These are phyloP conservation scores for Acleris holmiana DNA, from an alignment of 2,888 invertebrate genomes.

Conservation along the genomic window DNA sequence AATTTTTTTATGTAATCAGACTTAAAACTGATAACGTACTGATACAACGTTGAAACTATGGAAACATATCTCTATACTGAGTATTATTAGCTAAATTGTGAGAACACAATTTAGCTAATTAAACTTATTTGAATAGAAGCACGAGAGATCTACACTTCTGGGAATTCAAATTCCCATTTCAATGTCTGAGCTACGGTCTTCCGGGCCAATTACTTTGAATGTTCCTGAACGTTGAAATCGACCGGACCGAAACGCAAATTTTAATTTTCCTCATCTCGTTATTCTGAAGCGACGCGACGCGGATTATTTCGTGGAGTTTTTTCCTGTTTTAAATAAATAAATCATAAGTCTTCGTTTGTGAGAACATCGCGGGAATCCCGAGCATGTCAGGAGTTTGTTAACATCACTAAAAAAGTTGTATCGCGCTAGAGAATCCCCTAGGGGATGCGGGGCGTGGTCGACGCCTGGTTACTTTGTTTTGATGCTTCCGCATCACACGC, in stretches of 20 bases:
- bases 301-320: constrained; percentile 16
- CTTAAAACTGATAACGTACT: constrained; percentile 21
- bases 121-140: constrained; percentile 9
- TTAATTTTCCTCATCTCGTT: constrained; percentile 25
- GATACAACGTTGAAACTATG: constrained; percentile 5
- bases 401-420: constrained; percentile 35
- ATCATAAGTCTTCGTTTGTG: constrained; percentile 35
- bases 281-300: constrained; percentile 10
- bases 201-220: constrained; percentile 14
- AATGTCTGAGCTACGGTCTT: constrained; percentile 17
- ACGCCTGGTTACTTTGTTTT: neutral
- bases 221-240: constrained; percentile 11
- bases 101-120: constrained; percentile 16
- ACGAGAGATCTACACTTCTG: constrained; percentile 11
- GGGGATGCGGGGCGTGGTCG: constrained; percentile 18
- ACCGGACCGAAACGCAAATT: constrained; percentile 25
- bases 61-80: constrained; percentile 1
- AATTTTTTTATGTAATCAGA: constrained; percentile 29
- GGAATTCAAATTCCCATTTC: constrained; percentile 16
- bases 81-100: neutral
- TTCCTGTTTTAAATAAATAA: constrained; percentile 36
- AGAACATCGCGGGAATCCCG: constrained; percentile 17
- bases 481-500: no score
- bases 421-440: constrained; percentile 14
- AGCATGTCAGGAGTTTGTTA: constrained; percentile 32